phyloP scores from a whole-genome alignment of 2,888 invertebrate species.

The Brenthis ino region DNA sequence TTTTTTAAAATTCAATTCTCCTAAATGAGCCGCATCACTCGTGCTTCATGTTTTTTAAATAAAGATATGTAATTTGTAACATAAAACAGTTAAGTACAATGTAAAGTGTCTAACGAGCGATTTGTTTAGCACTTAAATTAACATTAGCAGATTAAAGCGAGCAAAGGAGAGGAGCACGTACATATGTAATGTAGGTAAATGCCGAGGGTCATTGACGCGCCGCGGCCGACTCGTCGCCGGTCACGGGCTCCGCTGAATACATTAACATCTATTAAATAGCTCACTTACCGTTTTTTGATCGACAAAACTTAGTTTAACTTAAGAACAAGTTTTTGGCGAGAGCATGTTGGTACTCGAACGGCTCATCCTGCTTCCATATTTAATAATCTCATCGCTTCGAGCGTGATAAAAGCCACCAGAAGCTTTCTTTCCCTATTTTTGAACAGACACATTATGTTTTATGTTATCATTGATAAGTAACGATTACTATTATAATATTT shows the following conservation, averaged over 20 bases:
- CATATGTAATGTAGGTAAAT: constrained; percentile 8
- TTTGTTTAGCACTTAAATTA: constrained; percentile 3
- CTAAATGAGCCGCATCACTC: no score
- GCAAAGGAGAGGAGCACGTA: neutral
- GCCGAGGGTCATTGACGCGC: constrained; percentile 26
- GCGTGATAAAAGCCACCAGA: no score
- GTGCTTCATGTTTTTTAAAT: no score
- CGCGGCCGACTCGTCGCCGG: constrained; percentile 8
- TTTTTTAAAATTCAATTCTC: no score
- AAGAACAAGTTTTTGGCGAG: constrained; percentile 9
- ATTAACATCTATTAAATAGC: constrained; percentile 30
- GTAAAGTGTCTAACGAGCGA: neutral
- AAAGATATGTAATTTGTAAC: neutral
- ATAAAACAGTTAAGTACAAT: neutral
- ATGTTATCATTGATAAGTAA: no score
- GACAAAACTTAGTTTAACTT: constrained; percentile 3
- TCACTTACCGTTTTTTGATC: constrained; percentile 17
- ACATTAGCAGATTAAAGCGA: neutral
- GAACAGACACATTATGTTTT: no score
- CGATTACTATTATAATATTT: no score
- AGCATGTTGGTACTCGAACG: neutral
- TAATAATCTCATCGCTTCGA: neutral
- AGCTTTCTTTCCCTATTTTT: no score
- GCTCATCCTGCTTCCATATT: neutral
- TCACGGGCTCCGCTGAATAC: constrained; percentile 23